phyloP scores from a whole-genome alignment of 2,888 invertebrate genomes.

The Zelleria hepariella region DNA sequence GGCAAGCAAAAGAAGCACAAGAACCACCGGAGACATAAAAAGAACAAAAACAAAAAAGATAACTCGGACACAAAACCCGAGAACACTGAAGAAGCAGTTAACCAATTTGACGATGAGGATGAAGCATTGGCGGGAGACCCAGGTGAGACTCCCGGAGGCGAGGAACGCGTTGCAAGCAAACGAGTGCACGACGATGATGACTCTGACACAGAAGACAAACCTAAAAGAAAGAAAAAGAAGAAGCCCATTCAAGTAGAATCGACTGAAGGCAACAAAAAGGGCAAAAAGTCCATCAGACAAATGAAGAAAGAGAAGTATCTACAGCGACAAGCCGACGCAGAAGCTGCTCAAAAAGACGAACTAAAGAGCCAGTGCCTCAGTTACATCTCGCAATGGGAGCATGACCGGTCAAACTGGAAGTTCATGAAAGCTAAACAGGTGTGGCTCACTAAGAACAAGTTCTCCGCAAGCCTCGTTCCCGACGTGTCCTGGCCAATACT shows the following conservation, averaged over 20 bases:
- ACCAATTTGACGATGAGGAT: slow-evolving; percentile 7
- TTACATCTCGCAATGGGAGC: slow-evolving; percentile 82
- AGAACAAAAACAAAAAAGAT: slow-evolving; percentile 20
- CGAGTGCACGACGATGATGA: slow-evolving; percentile 26
- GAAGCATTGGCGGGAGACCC: slow-evolving; percentile 14
- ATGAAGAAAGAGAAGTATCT: slow-evolving; percentile 76
- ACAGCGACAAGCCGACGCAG: slow-evolving; percentile 67
- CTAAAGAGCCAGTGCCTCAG: slow-evolving; percentile 74
- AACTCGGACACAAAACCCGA: slow-evolving; percentile 15
- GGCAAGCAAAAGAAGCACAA: slow-evolving; percentile 3
- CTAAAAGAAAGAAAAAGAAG: slow-evolving; percentile 47
- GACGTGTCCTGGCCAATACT: slow-evolving; percentile 75
- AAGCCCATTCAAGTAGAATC: slow-evolving; percentile 34
- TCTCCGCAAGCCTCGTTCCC: slow-evolving; percentile 72
- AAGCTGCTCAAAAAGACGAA: slow-evolving; percentile 63
- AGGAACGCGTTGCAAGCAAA: slow-evolving; percentile 14
- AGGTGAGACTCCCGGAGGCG: slow-evolving; percentile 19
- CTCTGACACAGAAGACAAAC: slow-evolving; percentile 37
- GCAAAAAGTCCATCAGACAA: slow-evolving; percentile 75
- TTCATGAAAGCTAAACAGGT: slow-evolving; percentile 84
- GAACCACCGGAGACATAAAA: slow-evolving; percentile 17
- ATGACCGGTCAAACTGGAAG: slow-evolving; percentile 80
- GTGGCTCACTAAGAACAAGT: slow-evolving; percentile 81
- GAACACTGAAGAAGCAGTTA: slow-evolving; percentile 8
- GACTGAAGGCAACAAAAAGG: slow-evolving; percentile 37